Evolutionary conservation across 2,888 invertebrate species (phyloP), one percentile per base, ranked within the genome.

Genomic region (Ommatoiulus sabulosus): DNA sequence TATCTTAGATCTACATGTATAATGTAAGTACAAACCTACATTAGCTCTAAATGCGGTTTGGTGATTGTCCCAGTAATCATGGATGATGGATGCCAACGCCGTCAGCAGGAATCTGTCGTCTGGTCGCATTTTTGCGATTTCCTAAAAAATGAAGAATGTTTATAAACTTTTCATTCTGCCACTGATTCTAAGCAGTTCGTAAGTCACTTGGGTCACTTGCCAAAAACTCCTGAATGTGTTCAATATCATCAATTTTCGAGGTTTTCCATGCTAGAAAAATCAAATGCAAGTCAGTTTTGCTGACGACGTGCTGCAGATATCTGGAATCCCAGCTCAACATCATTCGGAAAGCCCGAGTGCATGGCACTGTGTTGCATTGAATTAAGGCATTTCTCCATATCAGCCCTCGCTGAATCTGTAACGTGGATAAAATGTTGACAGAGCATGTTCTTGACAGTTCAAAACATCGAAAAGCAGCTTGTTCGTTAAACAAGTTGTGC

Each of bases 311-410:
- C 24, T 35, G 35, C 8, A 80, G 80, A 20, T 44, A 48, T 24
- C 57, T 20, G 8, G 52, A 10, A 44, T 52, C 24, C 57, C 57
- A 44, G 10, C n/a, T 63, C 15, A 87, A 5, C 48, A 87, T 52
- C 2, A n/a, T 3, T 44, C 87, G 57, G 5, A 87, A 87, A 35
- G 87, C 52, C 44, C 57, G 10, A 8, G 48, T 88, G 43, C 88
- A 88, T n/a, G 84, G 20, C 3, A n/a, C 44, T 8, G 84, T 85
- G 57, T 84, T 84, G 48, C 88, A 88, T 20, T 88, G 48, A 85
- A 88, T 35, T 48, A 88, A 52, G 35, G 88, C 88, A 88, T 85
- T 52, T 52, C 48, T 88, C 84, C 84, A 87, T 43, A 87, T 87
- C 15, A 20, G 44, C 3, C 80, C 80, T 24, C 24, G 35, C 44